A percentile compares a stretch with the other conserved stretches of the same genome.
Evolutionary conservation across 1,140 invertebrate genomes (phyloP).

Genomic region (Cryptotermes secundus): DNA sequence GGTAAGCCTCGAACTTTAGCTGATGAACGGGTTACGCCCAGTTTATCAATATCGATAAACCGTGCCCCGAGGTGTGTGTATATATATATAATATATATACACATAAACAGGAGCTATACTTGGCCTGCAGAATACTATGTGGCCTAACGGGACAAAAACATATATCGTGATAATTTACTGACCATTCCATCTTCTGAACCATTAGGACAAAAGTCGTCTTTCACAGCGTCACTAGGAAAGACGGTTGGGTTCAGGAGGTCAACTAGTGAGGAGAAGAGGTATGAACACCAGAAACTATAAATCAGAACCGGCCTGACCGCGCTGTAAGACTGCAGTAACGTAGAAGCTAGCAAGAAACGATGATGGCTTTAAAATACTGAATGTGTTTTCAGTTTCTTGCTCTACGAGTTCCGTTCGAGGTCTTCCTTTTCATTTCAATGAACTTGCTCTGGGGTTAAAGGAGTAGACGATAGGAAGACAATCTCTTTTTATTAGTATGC

Average conservation of each 20-base stretch:
- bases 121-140: neutral
- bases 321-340: too few relatives aligned
- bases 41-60: neutral
- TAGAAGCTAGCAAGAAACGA: neutral
- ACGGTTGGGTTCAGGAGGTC: neutral
- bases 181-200: neutral
- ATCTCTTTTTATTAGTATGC: too few relatives aligned
- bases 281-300: neutral
- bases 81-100: too few relatives aligned
- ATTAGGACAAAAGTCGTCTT: neutral
- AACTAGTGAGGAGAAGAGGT: neutral
- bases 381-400: neutral
- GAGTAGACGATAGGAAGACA: too few relatives aligned
- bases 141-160: neutral
- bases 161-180: neutral
- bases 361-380: neutral
- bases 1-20: too few relatives aligned
- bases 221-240: neutral
- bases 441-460: too few relatives aligned
- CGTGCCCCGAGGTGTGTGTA: neutral
- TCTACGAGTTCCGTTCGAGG: neutral
- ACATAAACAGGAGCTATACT: neutral
- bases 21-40: neutral
- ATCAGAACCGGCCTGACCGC: neutral
- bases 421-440: neutral